phyloP scores from a whole-genome alignment of 2,888 invertebrate species.

The Lingula anatina region DNA sequence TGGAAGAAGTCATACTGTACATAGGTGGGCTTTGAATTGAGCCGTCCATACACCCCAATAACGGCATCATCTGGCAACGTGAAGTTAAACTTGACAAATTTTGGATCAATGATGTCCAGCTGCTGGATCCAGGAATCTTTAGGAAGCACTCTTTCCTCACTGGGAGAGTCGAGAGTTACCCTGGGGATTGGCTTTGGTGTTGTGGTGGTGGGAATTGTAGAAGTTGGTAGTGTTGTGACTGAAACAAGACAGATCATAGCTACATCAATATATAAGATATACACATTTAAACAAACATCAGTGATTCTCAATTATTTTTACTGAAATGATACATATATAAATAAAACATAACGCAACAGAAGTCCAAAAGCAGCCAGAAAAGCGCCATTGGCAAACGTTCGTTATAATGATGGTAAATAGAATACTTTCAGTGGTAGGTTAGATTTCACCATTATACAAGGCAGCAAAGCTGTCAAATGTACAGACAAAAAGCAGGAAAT shows the following conservation, averaged over 20 bases:
- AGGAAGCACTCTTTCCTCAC: conserved; percentile 83
- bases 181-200: conserved; percentile 52
- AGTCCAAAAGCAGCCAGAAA: no score
- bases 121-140: conserved; percentile 98
- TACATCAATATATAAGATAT: no score
- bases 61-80: conserved; percentile 55
- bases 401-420: no score
- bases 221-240: conserved; percentile 16
- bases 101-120: conserved; percentile 89
- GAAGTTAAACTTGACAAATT: conserved; percentile 91
- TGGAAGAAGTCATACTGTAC: conserved; percentile 95
- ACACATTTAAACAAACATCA: no score
- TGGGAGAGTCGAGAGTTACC: conserved; percentile 79
- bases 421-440: no score
- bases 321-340: no score
- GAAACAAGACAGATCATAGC: conserved; percentile 5
- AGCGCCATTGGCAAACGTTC: no score
- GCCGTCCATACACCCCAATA: conserved; percentile 86
- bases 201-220: conserved; percentile 14
- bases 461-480: no score
- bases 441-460: no score
- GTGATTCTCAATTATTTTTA: no score
- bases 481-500: no score
- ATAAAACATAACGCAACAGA: no score
- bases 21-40: conserved; percentile 91